A percentile compares a stretch with the other conserved stretches of the same genome.
These are phyloP conservation scores for Seladonia tumulorum DNA, from an alignment of 2,888 invertebrate genomes.

Conservation along the genomic window DNA sequence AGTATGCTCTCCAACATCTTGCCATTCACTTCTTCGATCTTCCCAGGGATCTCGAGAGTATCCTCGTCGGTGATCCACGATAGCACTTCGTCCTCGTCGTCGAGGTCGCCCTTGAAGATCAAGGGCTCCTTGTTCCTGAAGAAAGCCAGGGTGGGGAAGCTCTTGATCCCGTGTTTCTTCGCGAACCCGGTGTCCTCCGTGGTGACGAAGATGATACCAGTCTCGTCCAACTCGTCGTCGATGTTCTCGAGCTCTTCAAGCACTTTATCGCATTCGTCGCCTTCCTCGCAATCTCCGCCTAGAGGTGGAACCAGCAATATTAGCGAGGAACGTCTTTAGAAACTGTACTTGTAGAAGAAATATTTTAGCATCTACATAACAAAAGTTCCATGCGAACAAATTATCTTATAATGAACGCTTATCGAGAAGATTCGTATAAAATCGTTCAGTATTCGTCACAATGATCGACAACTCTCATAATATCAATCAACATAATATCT, in stretches of 20 bases:
- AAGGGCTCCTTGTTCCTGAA: conserved; percentile 96
- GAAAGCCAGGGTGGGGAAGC: conserved; percentile 94
- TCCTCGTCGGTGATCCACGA: conserved; percentile 96
- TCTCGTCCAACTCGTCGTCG: conserved; percentile 96
- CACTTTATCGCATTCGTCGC: conserved; percentile 94
- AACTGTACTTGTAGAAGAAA: too few relatives aligned
- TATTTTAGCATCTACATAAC: too few relatives aligned
- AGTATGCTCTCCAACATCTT: conserved; percentile 96
- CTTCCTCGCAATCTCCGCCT: conserved; percentile 94
- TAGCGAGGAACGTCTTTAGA: neutral
- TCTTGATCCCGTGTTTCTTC: conserved; percentile 93
- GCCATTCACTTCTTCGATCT: conserved; percentile 96
- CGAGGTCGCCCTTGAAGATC: conserved; percentile 93
- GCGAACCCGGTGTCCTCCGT: conserved; percentile 93
- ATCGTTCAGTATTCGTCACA: too few relatives aligned
- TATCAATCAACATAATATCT: too few relatives aligned
- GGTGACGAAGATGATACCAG: conserved; percentile 96
- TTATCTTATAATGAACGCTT: too few relatives aligned
- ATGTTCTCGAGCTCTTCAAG: conserved; percentile 95
- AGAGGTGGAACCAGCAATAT: neutral
- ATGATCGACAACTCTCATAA: too few relatives aligned
- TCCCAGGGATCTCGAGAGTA: conserved; percentile 95
- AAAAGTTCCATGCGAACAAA: too few relatives aligned
- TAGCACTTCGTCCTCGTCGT: conserved; percentile 95
- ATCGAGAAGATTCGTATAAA: too few relatives aligned